Conservation (phyloP, 2,888 invertebrate species). For the Taenaris catops region DNA sequence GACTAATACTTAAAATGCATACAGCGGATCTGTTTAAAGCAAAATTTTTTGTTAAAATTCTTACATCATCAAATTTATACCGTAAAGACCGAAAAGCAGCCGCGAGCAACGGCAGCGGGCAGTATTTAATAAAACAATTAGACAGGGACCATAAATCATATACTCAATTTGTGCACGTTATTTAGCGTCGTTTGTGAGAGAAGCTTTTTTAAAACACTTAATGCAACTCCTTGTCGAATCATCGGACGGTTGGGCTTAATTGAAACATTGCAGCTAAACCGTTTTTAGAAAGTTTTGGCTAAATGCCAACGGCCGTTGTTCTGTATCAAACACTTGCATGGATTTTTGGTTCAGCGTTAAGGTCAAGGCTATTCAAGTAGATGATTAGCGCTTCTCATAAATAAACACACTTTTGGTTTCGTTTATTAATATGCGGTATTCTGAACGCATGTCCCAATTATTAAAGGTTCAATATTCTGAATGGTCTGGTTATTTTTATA, state of each 20-base stretch:
- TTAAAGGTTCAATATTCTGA: too few relatives aligned
- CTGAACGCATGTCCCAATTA: too few relatives aligned
- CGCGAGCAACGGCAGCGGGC: constrained; percentile 4
- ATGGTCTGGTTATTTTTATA: too few relatives aligned
- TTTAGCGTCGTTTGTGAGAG: constrained; percentile 27
- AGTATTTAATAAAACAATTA: constrained; percentile 21
- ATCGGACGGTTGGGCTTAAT: constrained; percentile 40
- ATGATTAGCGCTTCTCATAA: constrained; percentile 19
- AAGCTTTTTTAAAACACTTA: constrained; percentile 32
- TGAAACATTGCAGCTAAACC: constrained; percentile 56
- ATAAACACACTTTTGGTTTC: too few relatives aligned
- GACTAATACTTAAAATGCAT: too few relatives aligned
- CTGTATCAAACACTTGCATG: constrained; percentile 42
- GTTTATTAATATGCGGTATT: too few relatives aligned
- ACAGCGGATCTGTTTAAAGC: neutral
- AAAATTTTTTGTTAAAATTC: neutral
- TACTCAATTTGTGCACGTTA: constrained; percentile 25
- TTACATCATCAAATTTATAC: constrained; percentile 8
- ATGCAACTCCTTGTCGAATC: constrained; percentile 31
- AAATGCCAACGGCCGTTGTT: constrained; percentile 54
- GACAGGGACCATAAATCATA: constrained; percentile 24
- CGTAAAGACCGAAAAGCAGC: constrained; percentile 6
- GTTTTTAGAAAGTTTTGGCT: constrained; percentile 67
- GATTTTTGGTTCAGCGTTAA: constrained; percentile 47
- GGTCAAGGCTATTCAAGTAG: constrained; percentile 52